Conservation (phyloP, 2,888 invertebrate species). For the Pasiphila rectangulata region DNA sequence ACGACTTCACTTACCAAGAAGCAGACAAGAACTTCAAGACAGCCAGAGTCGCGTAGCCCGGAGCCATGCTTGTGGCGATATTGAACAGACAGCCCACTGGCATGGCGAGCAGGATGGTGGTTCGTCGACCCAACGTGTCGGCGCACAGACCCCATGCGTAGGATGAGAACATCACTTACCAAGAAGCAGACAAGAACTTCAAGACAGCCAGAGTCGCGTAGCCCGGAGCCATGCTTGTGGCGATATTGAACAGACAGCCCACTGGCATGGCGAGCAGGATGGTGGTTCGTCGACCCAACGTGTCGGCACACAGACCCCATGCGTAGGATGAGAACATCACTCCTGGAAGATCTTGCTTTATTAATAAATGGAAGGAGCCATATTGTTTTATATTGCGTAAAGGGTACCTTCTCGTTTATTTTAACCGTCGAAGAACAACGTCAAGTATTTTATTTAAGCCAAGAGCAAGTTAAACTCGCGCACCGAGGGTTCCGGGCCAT, state of each 20-base stretch:
- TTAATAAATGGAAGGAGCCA: too few relatives aligned
- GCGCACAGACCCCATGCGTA: constrained; percentile 66
- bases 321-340: constrained; percentile 64
- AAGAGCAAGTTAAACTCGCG: too few relatives aligned
- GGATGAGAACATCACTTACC: constrained; percentile 64
- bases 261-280: constrained; percentile 62
- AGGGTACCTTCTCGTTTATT: too few relatives aligned
- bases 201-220: constrained; percentile 49
- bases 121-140: constrained; percentile 59
- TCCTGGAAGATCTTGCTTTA: constrained; percentile 40
- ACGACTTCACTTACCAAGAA: constrained; percentile 51
- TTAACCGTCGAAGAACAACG: too few relatives aligned
- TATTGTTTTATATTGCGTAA: too few relatives aligned
- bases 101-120: constrained; percentile 59
- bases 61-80: constrained; percentile 56
- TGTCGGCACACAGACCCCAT: constrained; percentile 67
- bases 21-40: constrained; percentile 59
- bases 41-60: constrained; percentile 49
- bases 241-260: constrained; percentile 49
- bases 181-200: constrained; percentile 61
- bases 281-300: constrained; percentile 54
- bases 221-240: constrained; percentile 56
- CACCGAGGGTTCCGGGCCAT: too few relatives aligned
- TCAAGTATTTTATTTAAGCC: too few relatives aligned
- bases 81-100: constrained; percentile 53